phyloP scores from a whole-genome alignment of 1,140 invertebrate genomes.

The Dendrolimus punctatus region DNA sequence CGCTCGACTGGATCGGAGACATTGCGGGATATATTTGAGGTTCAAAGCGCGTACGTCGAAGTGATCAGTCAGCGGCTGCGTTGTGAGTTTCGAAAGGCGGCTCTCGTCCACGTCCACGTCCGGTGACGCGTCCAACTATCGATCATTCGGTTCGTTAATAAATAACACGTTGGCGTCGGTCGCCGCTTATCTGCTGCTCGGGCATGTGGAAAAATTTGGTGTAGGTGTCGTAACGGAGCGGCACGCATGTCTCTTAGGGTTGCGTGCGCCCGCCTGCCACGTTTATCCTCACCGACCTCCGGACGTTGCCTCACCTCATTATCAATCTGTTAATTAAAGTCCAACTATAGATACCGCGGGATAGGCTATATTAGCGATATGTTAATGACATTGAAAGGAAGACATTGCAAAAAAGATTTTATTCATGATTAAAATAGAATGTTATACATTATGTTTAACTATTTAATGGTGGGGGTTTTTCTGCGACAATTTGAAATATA shows the following conservation, averaged over 20 bases:
- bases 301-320: slow-evolving; percentile 45
- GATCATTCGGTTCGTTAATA: slow-evolving; percentile 72
- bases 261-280: slow-evolving; percentile 54
- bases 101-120: slow-evolving; percentile 55
- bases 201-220: slow-evolving; percentile 70
- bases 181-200: slow-evolving; percentile 67
- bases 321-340: slow-evolving; percentile 63
- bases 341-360: slow-evolving; percentile 9
- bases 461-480: no score
- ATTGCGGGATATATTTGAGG: slow-evolving; percentile 30
- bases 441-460: no score
- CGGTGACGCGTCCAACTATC: slow-evolving; percentile 68
- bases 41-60: slow-evolving; percentile 27
- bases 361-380: slow-evolving; percentile 7
- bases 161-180: slow-evolving; percentile 66
- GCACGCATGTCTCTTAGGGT: slow-evolving; percentile 60
- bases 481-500: no score
- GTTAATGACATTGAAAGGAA: slow-evolving; percentile 1
- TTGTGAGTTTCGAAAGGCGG: slow-evolving; percentile 62
- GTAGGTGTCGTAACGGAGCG: slow-evolving; percentile 68
- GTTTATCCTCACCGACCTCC: slow-evolving; percentile 47
- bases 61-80: slow-evolving; percentile 23
- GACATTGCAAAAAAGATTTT: no score
- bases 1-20: slow-evolving; percentile 30
- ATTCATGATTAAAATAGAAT: no score